Percentiles rank a stretch among this genome's conserved stretches.
Conservation (phyloP, 1,140 invertebrate genomes). For the Leptestheria dahalacensis region DNA sequence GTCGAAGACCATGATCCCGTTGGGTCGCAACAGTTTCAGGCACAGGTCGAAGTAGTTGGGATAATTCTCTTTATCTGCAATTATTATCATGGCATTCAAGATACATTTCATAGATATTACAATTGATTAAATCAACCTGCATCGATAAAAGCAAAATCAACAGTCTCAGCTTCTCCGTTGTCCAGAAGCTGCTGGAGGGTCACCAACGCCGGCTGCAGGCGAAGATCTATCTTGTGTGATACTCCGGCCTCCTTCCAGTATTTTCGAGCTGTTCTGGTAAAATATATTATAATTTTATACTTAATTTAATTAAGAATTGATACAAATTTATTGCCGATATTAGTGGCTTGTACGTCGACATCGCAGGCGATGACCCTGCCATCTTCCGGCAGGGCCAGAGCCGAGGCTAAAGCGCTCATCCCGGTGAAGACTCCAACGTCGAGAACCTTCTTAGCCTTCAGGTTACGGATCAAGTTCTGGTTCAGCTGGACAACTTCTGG, state of each 20-base stretch:
- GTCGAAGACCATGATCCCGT: constrained; percentile 33
- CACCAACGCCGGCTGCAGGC: constrained; percentile 26
- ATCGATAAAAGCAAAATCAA: constrained; percentile 36
- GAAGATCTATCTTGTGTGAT: constrained; percentile 26
- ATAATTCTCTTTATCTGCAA: constrained; percentile 30
- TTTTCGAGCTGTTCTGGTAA: no score
- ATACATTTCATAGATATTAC: no score
- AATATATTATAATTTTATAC: no score
- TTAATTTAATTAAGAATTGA: no score
- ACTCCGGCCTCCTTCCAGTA: constrained; percentile 27
- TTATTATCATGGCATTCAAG: no score
- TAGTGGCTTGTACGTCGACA: constrained; percentile 23
- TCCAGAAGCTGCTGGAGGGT: constrained; percentile 26
- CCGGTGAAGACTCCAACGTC: constrained; percentile 31
- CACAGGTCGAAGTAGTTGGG: constrained; percentile 29
- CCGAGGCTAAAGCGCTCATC: constrained; percentile 26
- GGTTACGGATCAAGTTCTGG: constrained; percentile 24
- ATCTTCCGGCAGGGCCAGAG: constrained; percentile 26
- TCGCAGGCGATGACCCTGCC: constrained; percentile 28
- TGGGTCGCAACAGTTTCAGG: constrained; percentile 26
- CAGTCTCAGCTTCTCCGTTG: constrained; percentile 28
- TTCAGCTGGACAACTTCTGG: constrained; percentile 26
- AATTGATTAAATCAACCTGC: constrained; percentile 21
- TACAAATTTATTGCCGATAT: no score
- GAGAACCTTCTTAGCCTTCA: constrained; percentile 25